Evolutionary conservation across 2,113 vertebrate genomes (phyloP), one percentile per base, ranked within the genome.

Genomic region (Tenebrosternarchus preto): DNA sequence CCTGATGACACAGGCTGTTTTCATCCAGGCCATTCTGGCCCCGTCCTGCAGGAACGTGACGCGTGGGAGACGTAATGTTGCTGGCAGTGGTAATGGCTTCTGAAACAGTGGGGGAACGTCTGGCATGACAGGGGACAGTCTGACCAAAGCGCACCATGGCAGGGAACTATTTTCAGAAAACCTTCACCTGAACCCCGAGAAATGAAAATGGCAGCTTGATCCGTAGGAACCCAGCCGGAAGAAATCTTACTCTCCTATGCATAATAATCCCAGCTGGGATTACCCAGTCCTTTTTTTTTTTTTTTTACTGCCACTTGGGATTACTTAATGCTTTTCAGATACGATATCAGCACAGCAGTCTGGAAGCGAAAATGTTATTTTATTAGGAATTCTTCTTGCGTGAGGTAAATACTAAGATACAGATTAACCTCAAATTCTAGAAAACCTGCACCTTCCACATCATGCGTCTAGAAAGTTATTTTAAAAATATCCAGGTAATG

Each of bases 71-170:
- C 80, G 72, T 80, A 80, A 76, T 80, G 78, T 81, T 85, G 36
- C 67, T 83, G 84, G 74, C 74, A 73, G 74, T 80, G 83, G 70
- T 83, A 76, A 83, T 81, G 71, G 76, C 70, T 50, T 77, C 81
- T 59, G 78, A 59, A 53, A 68, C 36, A 74, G 83, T 50, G 33
- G 68, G 33, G 68, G 82, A 79, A 76, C 39, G 68, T 39, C 22
- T 63, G 74, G 16, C 24, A 61, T 77, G 78, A 67, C 76, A 29
- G 69, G 33, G 27, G 43, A 19, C 25, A 66, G 5, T 31, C n/a
- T 68, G 79, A 66, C 74, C 63, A 75, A 68, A 74, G 61, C 50
- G 53, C 50, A 66, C 55, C 59, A 67, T 55, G 31, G 53, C 43
- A 68, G 55, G 24, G 66, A 70, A 22, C 36, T 43, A 70, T 70